Percentiles rank a stretch among this genome's conserved stretches.
Evolutionary conservation across 2,113 vertebrate species (phyloP).

Genomic region (Phoxinus phoxinus): DNA sequence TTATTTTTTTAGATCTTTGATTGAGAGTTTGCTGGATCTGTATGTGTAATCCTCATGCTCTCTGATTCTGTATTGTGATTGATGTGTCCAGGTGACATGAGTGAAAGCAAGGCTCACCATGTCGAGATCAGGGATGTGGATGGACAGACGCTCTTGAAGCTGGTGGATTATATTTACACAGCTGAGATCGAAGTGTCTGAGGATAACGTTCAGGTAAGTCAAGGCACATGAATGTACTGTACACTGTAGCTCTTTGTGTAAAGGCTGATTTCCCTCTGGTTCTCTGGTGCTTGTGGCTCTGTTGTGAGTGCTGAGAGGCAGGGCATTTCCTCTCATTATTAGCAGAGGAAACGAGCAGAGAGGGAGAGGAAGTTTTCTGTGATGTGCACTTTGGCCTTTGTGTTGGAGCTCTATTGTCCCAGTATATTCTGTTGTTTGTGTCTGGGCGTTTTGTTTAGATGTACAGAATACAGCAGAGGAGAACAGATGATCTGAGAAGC

Average conservation of each 20-base stretch:
- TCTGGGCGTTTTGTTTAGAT: not conserved
- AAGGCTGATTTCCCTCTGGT: not conserved
- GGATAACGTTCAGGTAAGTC: conserved; percentile 93
- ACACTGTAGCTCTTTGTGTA: not conserved
- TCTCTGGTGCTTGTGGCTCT: not conserved
- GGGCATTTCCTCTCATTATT: conserved; percentile 89
- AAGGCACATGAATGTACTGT: not conserved
- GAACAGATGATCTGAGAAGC: conserved; percentile 18
- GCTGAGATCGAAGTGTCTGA: conserved; percentile 95
- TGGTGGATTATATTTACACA: conserved; percentile 96
- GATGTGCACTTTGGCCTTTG: conserved; percentile 65
- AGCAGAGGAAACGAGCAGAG: conserved; percentile 81
- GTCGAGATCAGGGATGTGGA: conserved; percentile 94
- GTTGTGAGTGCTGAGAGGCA: conserved; percentile 61
- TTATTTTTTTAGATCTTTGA: not conserved
- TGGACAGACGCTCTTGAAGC: conserved; percentile 86
- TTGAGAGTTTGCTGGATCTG: not conserved
- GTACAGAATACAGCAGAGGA: not conserved
- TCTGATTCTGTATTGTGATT: conserved; percentile 33
- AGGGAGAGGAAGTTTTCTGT: conserved; percentile 86
- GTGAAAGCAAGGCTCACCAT: conserved; percentile 92
- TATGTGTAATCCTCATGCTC: too few species aligned
- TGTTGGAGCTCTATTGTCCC: conserved; percentile 1
- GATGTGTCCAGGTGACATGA: conserved; percentile 89
- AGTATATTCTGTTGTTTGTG: not conserved